Evolutionary conservation across 37 sponge, comb jelly and placozoan genomes (phyloP).

Genomic region (Sycon ciliatum): DNA sequence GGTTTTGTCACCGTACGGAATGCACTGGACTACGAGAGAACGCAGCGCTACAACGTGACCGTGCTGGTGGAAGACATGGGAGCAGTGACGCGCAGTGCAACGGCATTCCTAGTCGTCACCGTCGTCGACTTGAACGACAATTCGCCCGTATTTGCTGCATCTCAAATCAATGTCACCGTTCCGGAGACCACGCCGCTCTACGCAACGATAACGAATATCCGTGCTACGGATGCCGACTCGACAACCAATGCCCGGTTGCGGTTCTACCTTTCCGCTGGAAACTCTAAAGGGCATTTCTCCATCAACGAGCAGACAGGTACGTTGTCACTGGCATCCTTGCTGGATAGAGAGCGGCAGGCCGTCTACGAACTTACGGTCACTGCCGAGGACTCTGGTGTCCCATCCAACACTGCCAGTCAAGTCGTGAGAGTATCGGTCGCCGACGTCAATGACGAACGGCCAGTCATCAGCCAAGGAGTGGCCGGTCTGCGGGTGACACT

Average conservation of each 20-base stretch:
- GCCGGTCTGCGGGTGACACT: constrained; percentile 45
- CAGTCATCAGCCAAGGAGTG: constrained; percentile 23
- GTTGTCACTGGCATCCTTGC: constrained; percentile 9
- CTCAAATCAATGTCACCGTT: constrained; percentile 26
- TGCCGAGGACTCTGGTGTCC: constrained; percentile 25
- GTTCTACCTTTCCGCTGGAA: constrained; percentile 27
- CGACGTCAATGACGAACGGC: constrained; percentile 55
- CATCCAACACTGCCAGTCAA: neutral
- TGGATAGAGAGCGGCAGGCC: neutral
- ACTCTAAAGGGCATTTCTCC: neutral
- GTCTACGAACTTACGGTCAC: constrained; percentile 22
- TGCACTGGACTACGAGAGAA: neutral
- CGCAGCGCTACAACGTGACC: neutral
- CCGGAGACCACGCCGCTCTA: constrained; percentile 35
- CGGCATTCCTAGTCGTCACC: no score
- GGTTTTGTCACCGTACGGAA: constrained; percentile 15
- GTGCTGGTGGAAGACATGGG: neutral
- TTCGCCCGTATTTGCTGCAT: no score
- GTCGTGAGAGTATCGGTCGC: constrained; percentile 38
- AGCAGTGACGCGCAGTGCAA: no score
- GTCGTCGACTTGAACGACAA: no score
- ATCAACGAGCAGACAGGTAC: constrained; percentile 32
- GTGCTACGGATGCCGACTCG: constrained; percentile 48
- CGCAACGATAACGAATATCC: neutral
- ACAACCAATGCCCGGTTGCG: constrained; percentile 48